Evolutionary conservation across 2,113 vertebrate genomes (phyloP).

Genomic region (Illadopsis cleaveri): DNA sequence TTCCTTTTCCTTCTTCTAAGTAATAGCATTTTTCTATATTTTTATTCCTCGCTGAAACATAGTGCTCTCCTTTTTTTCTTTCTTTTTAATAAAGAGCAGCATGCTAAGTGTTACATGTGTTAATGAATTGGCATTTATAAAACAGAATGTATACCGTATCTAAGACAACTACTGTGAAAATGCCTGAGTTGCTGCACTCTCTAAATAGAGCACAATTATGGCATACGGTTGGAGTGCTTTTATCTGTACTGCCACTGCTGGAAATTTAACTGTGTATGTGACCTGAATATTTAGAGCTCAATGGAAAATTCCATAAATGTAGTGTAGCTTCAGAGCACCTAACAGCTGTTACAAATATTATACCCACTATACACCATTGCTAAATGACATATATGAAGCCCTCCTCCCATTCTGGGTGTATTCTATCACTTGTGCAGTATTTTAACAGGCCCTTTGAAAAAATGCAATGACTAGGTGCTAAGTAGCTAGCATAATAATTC

Average conservation of each 20-base stretch:
- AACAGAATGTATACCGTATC: conserved; percentile 29
- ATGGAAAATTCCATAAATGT: conserved; percentile 74
- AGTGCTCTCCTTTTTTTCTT: neutral
- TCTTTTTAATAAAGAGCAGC: neutral
- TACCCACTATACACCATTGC: neutral
- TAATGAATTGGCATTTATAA: conserved; percentile 63
- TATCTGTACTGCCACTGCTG: conserved; percentile 65
- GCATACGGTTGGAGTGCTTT: conserved; percentile 59
- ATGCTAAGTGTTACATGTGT: neutral
- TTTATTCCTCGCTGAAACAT: neutral
- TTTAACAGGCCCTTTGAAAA: conserved; percentile 21
- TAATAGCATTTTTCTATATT: neutral
- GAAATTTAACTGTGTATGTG: conserved; percentile 72
- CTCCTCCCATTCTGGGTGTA: neutral
- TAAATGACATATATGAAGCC: neutral
- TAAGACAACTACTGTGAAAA: conserved; percentile 66
- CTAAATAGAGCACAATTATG: conserved; percentile 71
- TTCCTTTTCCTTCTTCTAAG: neutral
- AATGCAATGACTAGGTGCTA: neutral
- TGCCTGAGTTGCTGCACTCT: conserved; percentile 39
- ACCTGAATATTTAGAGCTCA: conserved; percentile 70
- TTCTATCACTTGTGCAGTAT: conserved; percentile 21
- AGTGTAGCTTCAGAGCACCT: conserved; percentile 32
- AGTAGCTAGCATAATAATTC: conserved; percentile 21
- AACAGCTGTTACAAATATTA: conserved; percentile 23